phyloP scores from a whole-genome alignment of 2,797 vertebrate species.

The Siniperca undulata region DNA sequence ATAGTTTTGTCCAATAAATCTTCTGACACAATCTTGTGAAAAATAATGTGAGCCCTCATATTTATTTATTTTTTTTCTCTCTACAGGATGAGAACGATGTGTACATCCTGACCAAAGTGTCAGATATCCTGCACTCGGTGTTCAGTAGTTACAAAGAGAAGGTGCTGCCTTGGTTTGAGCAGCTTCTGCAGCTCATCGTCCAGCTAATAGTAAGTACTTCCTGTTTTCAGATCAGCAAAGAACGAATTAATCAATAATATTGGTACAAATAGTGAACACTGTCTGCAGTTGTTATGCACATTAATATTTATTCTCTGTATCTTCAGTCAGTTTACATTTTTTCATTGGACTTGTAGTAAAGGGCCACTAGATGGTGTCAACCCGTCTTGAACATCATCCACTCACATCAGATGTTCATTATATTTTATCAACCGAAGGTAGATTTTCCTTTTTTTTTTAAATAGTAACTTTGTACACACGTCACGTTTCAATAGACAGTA shows the following conservation, averaged over 20 bases:
- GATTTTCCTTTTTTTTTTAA: no score
- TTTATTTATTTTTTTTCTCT: not conserved
- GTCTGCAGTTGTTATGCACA: not conserved
- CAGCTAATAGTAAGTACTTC: constrained; percentile 93
- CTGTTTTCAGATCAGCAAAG: not conserved
- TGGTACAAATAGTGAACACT: not conserved
- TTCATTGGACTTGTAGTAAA: not conserved
- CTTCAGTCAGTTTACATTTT: no score
- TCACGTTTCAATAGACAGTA: no score
- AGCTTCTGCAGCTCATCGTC: constrained; percentile 95
- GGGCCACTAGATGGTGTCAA: not conserved
- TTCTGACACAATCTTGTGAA: not conserved
- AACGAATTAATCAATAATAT: not conserved
- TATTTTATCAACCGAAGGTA: no score
- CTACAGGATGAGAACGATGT: constrained; percentile 96
- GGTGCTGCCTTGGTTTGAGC: constrained; percentile 97
- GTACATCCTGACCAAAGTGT: constrained; percentile 99
- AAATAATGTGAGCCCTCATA: rapidly evolving
- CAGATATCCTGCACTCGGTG: constrained; percentile 97
- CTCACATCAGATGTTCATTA: no score
- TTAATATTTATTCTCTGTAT: no score
- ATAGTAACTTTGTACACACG: no score
- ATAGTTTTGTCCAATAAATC: not conserved
- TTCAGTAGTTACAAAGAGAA: constrained; percentile 99
- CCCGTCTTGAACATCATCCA: not conserved